Evolutionary conservation across 2,888 invertebrate genomes (phyloP), one percentile per base, ranked within the genome.

Genomic region (Pyrrhia umbra): DNA sequence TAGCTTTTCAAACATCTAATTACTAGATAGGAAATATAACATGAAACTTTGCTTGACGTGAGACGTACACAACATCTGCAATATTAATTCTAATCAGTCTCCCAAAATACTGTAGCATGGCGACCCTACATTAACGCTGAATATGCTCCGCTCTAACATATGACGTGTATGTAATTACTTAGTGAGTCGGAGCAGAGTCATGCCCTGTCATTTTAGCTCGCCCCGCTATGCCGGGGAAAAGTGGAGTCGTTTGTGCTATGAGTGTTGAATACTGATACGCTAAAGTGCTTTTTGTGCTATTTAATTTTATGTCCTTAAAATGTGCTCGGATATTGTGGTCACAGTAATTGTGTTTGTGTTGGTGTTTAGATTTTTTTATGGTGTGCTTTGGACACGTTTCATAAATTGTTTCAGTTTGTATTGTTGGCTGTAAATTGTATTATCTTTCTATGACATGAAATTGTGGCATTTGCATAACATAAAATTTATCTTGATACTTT

Each of bases 161-260:
- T 92, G 90, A 93, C 92, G 91, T 88, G 91, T 90, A 88, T 90
- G 92, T 93, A 93, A 93, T 93, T 93, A 94, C 94, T 94, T 93
- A 93, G 87, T 81, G 81, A 82, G 84, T 85, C 80, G 87, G 81
- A 86, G 93, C 92, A 87, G 72, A 89, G 91, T 94, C 93, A 93
- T 93, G 93, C 94, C 86, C 85, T 92, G 93, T 93, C 94, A 94
- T 92, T 92, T 92, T 86, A 87, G 89, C 87, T 84, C 82, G 81
- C 68, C 74, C 73, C 69, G 54, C 61, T 69, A 56, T 73, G 70
- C 74, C 69, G 69, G 65, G 76, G 80, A 77, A 77, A 83, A 86
- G 84, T 81, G 84, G 83, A 84, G 79, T 83, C 85, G 84, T 86
- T 86, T 85, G 81, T 84, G 76, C 75, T 81, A 68, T 68, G 79